Base-by-base conservation (phyloP, 2,888 invertebrate genomes). In the Calliphora vomitoria region DNA sequence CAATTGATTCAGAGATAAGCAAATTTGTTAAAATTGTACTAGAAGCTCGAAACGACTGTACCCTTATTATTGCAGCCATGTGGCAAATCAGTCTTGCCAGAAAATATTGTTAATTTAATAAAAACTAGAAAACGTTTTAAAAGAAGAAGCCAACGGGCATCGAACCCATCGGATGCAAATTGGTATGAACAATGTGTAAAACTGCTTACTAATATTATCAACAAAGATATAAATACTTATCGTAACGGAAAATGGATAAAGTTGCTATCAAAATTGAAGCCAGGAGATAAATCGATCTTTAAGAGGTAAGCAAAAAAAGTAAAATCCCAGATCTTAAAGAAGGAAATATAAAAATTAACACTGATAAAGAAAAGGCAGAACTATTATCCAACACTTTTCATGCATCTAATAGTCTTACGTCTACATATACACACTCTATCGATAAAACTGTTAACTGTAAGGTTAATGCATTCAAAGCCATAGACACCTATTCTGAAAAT, bases 191-290 rank as follows among this genome's bases (percentile, higher is more conserved):
- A 68, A 38, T 58, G 68, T 41, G 31, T 66, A 13, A 68, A 66
- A 58, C 38, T 74, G 8, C 15, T 74, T n/a, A 58, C 41, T 2
- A 81, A 35, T 15, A 20, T 55, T 53, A 72, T 44, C 15, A 78
- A 78, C 53, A 55, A 78, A 18, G 20, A 79, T 5, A 68, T 68
- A 25, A 55, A 47, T 13, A 35, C 35, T 4, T 38, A 55, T 13
- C 68, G 79, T 31, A 79, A 71, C 13, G 55, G 55, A 35, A 71
- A 71, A 35, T 71, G 71, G 53, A 38, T 38, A 55, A 71, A 53
- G 0, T 2, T 35, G n/a, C 35, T 69, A 2, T 31, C 69, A 50
- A 50, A 53, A 53, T 25, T 69, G 3, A 35, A 35, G 8, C 25
- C 10, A 18, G 53, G 31, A 3, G 47, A 50, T n/a, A 69, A 47